A percentile compares a stretch with the other conserved stretches of the same genome.
Evolutionary conservation across 1,140 invertebrate genomes (phyloP).

Genomic region (Leptinotarsa lineolata): DNA sequence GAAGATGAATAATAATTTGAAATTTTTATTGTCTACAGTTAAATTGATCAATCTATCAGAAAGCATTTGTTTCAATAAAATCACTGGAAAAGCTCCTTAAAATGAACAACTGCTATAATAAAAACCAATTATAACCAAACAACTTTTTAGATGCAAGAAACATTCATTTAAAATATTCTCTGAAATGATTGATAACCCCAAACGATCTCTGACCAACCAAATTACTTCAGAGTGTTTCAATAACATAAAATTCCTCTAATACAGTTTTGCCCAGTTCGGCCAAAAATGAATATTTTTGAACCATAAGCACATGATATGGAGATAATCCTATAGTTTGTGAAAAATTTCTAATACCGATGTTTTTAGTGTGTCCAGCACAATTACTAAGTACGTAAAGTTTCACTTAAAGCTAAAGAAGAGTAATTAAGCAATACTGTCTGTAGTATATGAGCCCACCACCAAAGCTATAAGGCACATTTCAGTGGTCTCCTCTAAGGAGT

Average conservation of each 20-base stretch:
- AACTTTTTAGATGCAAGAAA: background rate
- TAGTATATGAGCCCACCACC: slow-evolving; percentile 47
- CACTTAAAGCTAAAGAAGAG: slow-evolving; percentile 48
- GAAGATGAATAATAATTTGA: no score
- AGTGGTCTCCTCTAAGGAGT: slow-evolving; percentile 88
- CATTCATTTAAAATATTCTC: background rate
- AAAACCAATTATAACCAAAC: no score
- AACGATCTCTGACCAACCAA: background rate
- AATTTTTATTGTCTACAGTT: no score
- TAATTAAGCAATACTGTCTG: slow-evolving; percentile 45
- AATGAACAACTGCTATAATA: no score
- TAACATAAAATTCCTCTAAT: background rate
- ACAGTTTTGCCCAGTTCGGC: background rate
- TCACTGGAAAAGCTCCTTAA: no score
- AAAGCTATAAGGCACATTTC: slow-evolving; percentile 55
- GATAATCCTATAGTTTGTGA: background rate
- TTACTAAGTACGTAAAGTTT: slow-evolving; percentile 49
- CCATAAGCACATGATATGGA: background rate
- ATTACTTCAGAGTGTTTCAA: no score
- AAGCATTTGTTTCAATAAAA: no score
- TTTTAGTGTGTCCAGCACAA: slow-evolving; percentile 45
- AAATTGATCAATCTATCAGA: no score
- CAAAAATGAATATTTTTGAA: background rate
- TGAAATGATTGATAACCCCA: background rate
- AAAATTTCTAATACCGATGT: slow-evolving; percentile 22